A percentile compares a stretch with the other conserved stretches of the same genome.
phyloP scores from a whole-genome alignment of 2,113 vertebrate species.

The Platichthys stellatus region DNA sequence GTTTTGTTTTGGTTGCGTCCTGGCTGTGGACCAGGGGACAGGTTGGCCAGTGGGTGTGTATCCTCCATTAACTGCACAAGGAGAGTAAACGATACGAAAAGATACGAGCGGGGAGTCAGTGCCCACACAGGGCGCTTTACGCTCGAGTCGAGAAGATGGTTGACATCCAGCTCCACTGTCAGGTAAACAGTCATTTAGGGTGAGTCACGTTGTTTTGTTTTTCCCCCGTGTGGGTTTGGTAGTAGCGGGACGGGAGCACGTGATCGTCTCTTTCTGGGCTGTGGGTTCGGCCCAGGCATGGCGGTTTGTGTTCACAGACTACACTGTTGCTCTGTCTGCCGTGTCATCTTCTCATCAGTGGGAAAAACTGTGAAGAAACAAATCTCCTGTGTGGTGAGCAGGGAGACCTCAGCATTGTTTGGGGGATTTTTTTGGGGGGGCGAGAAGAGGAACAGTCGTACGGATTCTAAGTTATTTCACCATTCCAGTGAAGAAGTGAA shows the following conservation, averaged over 20 bases:
- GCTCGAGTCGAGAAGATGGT: constrained; percentile 35
- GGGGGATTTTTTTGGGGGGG: neutral
- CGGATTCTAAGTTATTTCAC: constrained; percentile 35
- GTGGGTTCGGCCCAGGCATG: constrained; percentile 38
- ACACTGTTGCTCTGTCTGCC: constrained; percentile 18
- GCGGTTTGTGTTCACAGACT: constrained; percentile 27
- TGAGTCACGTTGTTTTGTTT: constrained; percentile 79
- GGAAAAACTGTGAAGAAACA: neutral
- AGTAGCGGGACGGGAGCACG: constrained; percentile 48
- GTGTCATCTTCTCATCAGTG: constrained; percentile 40
- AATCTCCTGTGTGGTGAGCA: constrained; percentile 15
- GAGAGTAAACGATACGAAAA: constrained; percentile 25
- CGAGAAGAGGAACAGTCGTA: constrained; percentile 48
- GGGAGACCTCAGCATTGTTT: constrained; percentile 43
- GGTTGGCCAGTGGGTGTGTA: constrained; percentile 24
- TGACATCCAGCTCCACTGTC: constrained; percentile 48
- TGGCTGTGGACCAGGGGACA: constrained; percentile 43
- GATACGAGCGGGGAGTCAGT: constrained; percentile 6
- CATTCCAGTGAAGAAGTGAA: constrained; percentile 62
- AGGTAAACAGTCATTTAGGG: constrained; percentile 77
- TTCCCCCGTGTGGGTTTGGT: constrained; percentile 38
- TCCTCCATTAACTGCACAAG: constrained; percentile 22
- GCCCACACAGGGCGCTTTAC: constrained; percentile 31
- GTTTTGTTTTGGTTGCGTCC: constrained; percentile 52
- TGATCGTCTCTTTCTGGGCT: constrained; percentile 60